A percentile compares a stretch with the other conserved stretches of the same genome.
Evolutionary conservation across 2,888 invertebrate genomes (phyloP).

Genomic region (Scaptomyza tumidula): DNA sequence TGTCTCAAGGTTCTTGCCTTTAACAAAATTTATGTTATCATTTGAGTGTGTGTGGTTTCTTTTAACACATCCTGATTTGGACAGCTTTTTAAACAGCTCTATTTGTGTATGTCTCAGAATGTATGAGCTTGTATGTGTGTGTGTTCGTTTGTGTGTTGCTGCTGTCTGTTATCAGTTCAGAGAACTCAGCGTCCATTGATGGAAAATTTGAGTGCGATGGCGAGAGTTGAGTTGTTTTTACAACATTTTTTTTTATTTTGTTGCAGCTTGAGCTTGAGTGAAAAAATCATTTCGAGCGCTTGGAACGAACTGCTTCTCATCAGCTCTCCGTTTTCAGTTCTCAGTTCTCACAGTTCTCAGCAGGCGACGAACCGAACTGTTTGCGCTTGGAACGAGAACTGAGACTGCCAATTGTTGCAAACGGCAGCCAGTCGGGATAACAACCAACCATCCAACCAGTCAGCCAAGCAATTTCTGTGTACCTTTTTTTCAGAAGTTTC

Average conservation of each 20-base stretch:
- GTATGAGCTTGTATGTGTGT: not conserved
- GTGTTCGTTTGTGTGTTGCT: constrained; percentile 4
- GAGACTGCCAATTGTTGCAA: constrained; percentile 82
- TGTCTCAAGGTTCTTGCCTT: constrained; percentile 13
- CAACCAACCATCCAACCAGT: constrained; percentile 39
- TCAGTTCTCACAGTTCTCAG: not conserved
- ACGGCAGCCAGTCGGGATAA: constrained; percentile 42
- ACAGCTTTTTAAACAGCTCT: constrained; percentile 60
- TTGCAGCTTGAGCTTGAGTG: constrained; percentile 55
- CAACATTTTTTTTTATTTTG: not conserved
- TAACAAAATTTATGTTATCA: constrained; percentile 42
- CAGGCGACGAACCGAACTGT: constrained; percentile 54
- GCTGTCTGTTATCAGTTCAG: constrained; percentile 66
- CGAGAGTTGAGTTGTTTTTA: constrained; percentile 39
- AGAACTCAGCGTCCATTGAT: constrained; percentile 70
- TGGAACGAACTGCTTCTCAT: constrained; percentile 57
- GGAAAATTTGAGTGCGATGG: constrained; percentile 65
- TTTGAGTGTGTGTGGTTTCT: constrained; percentile 19
- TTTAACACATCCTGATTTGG: constrained; percentile 32
- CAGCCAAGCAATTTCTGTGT: constrained; percentile 45
- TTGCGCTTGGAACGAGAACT: constrained; percentile 36
- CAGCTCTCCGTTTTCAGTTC: constrained; percentile 7
- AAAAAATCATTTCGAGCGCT: constrained; percentile 37
- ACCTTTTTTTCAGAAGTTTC: constrained; percentile 48
- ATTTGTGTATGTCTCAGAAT: constrained; percentile 30